Evolutionary conservation across 2,888 invertebrate species (phyloP).

Genomic region (Nysson spinosus): DNA sequence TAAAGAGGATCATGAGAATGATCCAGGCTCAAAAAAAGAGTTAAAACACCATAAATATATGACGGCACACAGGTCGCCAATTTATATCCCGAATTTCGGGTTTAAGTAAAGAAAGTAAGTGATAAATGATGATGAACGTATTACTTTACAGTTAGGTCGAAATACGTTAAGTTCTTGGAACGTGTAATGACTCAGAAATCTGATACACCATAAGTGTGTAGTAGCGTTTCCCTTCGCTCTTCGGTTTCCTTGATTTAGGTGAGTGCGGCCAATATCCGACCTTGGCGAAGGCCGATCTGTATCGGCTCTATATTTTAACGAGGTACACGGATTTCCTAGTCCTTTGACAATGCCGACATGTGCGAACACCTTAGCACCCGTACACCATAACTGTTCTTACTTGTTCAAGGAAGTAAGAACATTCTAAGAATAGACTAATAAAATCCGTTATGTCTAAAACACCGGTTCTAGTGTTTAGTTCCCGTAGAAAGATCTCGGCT

Average conservation of each 20-base stretch:
- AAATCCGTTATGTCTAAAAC: slow-evolving; percentile 33
- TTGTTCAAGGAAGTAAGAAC: slow-evolving; percentile 35
- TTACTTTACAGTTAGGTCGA: no score
- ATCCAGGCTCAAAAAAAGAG: no score
- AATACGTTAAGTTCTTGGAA: not conserved
- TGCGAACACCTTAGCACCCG: not conserved
- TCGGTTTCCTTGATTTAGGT: slow-evolving; percentile 27
- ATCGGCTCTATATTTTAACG: not conserved
- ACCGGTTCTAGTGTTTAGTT: not conserved
- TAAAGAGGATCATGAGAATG: no score
- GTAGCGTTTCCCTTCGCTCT: slow-evolving; percentile 15
- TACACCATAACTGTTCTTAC: slow-evolving; percentile 41
- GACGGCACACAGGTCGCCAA: no score
- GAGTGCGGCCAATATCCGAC: slow-evolving; percentile 54
- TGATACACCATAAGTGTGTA: slow-evolving; percentile 9
- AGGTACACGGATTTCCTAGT: slow-evolving; percentile 49
- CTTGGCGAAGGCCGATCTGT: slow-evolving; percentile 58
- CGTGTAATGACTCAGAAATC: slow-evolving; percentile 24
- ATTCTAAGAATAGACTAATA: slow-evolving; percentile 10
- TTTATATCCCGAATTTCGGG: no score
- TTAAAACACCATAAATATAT: no score
- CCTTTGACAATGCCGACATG: slow-evolving; percentile 22
- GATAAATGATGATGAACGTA: no score
- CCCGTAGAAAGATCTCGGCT: no score
- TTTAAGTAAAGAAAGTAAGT: no score